A percentile compares a stretch with the other conserved stretches of the same genome.
phyloP scores from a whole-genome alignment of 2,888 invertebrate genomes.

The Mellilla xanthometata region DNA sequence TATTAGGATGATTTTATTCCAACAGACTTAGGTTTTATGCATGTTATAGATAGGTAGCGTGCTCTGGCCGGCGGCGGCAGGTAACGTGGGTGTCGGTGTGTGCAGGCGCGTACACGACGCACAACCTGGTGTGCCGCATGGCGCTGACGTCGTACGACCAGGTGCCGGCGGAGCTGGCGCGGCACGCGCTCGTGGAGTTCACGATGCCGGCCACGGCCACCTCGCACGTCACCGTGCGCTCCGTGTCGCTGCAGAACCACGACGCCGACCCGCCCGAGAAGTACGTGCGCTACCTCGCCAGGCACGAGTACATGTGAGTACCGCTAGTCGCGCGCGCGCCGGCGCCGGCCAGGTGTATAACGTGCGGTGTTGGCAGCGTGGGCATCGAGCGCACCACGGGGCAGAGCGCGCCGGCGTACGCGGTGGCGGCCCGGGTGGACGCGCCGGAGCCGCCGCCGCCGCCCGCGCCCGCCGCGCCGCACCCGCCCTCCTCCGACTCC shows the following conservation, averaged over 20 bases:
- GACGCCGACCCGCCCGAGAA: constrained; percentile 98
- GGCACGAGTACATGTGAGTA: constrained; percentile 95
- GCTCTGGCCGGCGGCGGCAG: background rate
- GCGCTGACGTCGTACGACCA: constrained; percentile 98
- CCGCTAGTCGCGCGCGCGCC: too few relatives aligned
- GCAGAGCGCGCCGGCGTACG: constrained; percentile 63
- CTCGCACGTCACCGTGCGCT: constrained; percentile 95
- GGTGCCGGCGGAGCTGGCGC: constrained; percentile 95
- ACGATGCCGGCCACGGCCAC: constrained; percentile 99
- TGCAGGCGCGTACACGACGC: constrained; percentile 98
- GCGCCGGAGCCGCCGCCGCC: constrained; percentile 36
- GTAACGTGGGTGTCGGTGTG: background rate
- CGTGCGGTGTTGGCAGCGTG: too few relatives aligned
- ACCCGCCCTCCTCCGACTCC: constrained; percentile 68
- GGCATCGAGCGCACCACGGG: constrained; percentile 92
- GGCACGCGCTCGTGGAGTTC: constrained; percentile 96
- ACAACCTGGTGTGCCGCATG: constrained; percentile 96
- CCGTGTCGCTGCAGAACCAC: constrained; percentile 93
- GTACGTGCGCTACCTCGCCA: constrained; percentile 97
- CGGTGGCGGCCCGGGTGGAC: constrained; percentile 49
- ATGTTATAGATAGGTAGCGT: too few relatives aligned
- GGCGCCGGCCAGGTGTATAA: too few relatives aligned
- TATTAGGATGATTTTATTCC: too few relatives aligned
- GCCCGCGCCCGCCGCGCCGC: constrained; percentile 40
- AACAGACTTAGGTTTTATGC: too few relatives aligned